Base-by-base conservation (phyloP, 2,888 invertebrate genomes). In the Chloromyia formosa region DNA sequence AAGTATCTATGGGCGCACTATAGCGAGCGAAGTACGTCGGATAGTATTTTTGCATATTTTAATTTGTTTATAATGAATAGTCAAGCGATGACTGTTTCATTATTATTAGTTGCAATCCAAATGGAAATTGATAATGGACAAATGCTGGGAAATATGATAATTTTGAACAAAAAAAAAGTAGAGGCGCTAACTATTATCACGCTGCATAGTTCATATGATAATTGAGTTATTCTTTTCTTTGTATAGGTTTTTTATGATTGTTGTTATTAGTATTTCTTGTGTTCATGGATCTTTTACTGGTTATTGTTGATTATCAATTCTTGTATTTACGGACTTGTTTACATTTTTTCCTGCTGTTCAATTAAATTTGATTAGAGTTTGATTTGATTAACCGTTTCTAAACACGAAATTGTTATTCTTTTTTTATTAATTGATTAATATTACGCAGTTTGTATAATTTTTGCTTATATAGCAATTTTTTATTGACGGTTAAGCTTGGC, bases 61-160 rank as follows among this genome's bases (percentile, higher is more conserved):
- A 62, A 62, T 62, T 62, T 40, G 62, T 40, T 40, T 40, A 18
- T 40, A 62, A 40, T 16, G 62, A 62, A 62, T 62, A 62, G 40
- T 18, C 62, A 35, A 62, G 62, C 40, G 62, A 62, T 62, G 62
- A 62, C 35, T 62, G 62, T 62, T 62, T 35, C 27, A 35, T 35
- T 40, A 35, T 62, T 62, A 62, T 62, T 62, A 62, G 62, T 40
- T 62, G 62, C 62, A 40, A 62, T 62, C 14, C 27, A 12, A 40
- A 62, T 40, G 62, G 62, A 62, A 62, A 62, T 40, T 40, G 62
- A 62, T 62, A n/a, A 23, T 18, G 40, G 35, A 16, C 62, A 35
- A 62, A 40, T 18, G 40, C 62, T 62, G 62, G 62, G 62, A 62
- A 62, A 60, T 23, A 62, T 62, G 62, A 40, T 62, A 62, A 62